phyloP scores from a whole-genome alignment of 2,888 invertebrate species.

The Digitonthophagus gazella region DNA sequence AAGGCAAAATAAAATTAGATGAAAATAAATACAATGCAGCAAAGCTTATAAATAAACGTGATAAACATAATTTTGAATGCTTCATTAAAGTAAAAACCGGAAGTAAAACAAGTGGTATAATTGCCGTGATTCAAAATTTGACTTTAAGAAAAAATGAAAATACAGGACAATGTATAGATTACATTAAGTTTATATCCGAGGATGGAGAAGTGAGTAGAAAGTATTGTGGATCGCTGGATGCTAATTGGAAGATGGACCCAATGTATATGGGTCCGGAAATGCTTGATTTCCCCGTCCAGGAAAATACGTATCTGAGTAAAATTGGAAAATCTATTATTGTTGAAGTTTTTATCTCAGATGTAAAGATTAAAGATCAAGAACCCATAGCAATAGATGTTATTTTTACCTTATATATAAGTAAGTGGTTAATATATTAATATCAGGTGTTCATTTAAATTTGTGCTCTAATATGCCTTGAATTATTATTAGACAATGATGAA shows the following conservation, averaged over 20 bases:
- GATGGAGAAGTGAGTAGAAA: constrained; percentile 37
- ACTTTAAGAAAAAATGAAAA: constrained; percentile 47
- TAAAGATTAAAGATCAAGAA: constrained; percentile 38
- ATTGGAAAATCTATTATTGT: constrained; percentile 48
- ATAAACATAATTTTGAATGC: constrained; percentile 39
- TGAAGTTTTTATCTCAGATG: constrained; percentile 48
- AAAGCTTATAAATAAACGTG: constrained; percentile 6
- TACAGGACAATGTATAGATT: constrained; percentile 53
- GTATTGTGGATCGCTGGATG: constrained; percentile 48
- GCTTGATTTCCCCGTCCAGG: constrained; percentile 2
- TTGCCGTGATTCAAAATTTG: constrained; percentile 56
- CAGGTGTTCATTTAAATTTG: too few species aligned
- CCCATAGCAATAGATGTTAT: constrained; percentile 49
- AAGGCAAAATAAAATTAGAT: constrained; percentile 21
- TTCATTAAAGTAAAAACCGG: constrained; percentile 43
- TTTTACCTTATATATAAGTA: constrained; percentile 53
- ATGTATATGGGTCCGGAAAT: constrained; percentile 36
- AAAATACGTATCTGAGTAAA: constrained; percentile 19
- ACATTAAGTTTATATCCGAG: constrained; percentile 47
- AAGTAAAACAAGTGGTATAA: constrained; percentile 44
- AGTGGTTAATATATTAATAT: too few species aligned
- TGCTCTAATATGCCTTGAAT: too few species aligned
- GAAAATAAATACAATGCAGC: background rate
- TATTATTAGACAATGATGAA: too few species aligned
- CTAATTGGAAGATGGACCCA: constrained; percentile 37